Conservation (phyloP, 2,113 vertebrate species). For the Eupsittula cactorum region DNA sequence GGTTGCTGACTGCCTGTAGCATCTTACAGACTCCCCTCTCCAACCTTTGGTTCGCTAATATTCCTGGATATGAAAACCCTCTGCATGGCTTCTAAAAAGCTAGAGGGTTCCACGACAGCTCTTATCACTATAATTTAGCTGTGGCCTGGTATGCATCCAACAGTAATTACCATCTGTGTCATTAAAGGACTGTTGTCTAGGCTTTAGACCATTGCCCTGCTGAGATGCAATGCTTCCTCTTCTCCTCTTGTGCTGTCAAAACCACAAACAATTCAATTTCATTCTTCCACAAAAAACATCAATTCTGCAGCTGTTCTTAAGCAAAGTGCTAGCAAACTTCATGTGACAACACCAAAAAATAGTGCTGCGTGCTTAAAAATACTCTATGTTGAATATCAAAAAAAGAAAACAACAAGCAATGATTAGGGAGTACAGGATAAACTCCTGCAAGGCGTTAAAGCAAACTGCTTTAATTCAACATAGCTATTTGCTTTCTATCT, state of each 20-base stretch:
- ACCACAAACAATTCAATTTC: neutral
- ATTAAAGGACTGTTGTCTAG: neutral
- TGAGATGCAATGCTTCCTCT: neutral
- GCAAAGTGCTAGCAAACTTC: neutral
- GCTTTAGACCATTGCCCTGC: neutral
- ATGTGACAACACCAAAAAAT: neutral
- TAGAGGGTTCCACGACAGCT: neutral
- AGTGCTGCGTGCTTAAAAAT: neutral
- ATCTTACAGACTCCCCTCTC: neutral
- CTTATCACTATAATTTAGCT: neutral
- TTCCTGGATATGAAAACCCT: neutral
- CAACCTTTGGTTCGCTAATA: neutral
- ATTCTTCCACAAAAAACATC: neutral
- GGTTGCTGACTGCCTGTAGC: neutral
- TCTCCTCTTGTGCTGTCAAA: neutral
- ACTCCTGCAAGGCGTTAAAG: neutral
- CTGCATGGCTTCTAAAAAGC: neutral
- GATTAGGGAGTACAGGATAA: neutral
- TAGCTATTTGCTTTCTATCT: neutral
- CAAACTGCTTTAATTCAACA: neutral
- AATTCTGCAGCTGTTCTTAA: neutral
- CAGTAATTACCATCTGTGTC: neutral
- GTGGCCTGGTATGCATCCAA: neutral
- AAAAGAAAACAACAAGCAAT: neutral
- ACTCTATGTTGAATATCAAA: neutral